Percentiles rank a stretch among this genome's conserved stretches.
phyloP scores from a whole-genome alignment of 2,797 vertebrate species.

The Leptodactylus fallax region DNA sequence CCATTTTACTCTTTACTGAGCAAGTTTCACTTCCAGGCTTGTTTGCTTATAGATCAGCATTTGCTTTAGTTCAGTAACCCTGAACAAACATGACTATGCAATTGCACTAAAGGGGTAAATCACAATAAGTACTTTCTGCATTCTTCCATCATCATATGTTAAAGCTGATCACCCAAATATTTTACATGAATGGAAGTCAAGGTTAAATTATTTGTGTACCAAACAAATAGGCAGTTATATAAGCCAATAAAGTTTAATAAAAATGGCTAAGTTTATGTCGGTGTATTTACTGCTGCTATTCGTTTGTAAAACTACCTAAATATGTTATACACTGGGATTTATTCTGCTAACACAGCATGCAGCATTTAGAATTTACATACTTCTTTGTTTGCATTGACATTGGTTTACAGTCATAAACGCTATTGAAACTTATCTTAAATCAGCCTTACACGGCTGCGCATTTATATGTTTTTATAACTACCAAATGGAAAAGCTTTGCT shows the following conservation, averaged over 20 bases:
- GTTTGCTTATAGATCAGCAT: constrained; percentile 9
- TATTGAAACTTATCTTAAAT: constrained; percentile 62
- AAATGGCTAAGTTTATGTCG: constrained; percentile 49
- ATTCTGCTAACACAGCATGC: constrained; percentile 60
- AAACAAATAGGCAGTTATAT: constrained; percentile 54
- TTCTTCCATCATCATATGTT: constrained; percentile 35
- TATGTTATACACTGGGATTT: constrained; percentile 55
- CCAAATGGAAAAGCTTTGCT: constrained; percentile 54
- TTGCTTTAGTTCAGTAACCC: constrained; percentile 29
- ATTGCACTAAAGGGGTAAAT: constrained; percentile 44
- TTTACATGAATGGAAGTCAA: constrained; percentile 49
- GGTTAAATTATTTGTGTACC: constrained; percentile 56
- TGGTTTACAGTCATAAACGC: constrained; percentile 60
- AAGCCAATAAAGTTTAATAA: constrained; percentile 60
- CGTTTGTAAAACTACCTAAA: constrained; percentile 57
- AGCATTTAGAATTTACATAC: constrained; percentile 55
- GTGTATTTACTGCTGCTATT: constrained; percentile 57
- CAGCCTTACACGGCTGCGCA: constrained; percentile 47
- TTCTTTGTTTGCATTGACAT: constrained; percentile 61
- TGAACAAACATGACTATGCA: constrained; percentile 46
- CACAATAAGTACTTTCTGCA: constrained; percentile 16
- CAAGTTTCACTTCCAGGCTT: not conserved
- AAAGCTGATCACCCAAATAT: constrained; percentile 43
- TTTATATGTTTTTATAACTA: constrained; percentile 62
- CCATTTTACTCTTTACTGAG: not conserved